These are phyloP conservation scores for Neuroscelio doddi DNA, from an alignment of 2,888 invertebrate genomes.

Conservation along the genomic window DNA sequence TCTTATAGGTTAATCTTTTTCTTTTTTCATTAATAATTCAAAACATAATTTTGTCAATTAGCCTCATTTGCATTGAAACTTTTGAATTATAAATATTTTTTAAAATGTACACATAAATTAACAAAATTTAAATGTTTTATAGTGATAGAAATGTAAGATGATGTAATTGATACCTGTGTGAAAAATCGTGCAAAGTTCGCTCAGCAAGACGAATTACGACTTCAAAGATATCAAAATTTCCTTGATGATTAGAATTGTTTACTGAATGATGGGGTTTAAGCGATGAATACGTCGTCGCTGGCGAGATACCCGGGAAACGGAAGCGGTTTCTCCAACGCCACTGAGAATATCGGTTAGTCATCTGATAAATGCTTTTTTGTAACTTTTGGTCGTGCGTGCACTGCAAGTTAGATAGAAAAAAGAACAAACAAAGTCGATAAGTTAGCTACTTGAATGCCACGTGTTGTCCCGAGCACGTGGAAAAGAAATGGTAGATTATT, in stretches of 20 bases:
- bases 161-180: not conserved
- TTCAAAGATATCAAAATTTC: conserved; percentile 13
- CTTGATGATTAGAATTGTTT: conserved; percentile 22
- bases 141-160: too few relatives aligned
- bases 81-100: too few relatives aligned
- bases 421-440: conserved; percentile 58
- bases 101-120: too few relatives aligned
- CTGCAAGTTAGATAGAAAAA: conserved; percentile 68
- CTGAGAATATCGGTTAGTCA: conserved; percentile 72
- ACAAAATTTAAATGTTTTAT: too few relatives aligned
- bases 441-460: conserved; percentile 58
- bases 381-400: conserved; percentile 70
- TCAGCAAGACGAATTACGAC: not conserved
- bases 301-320: conserved; percentile 63
- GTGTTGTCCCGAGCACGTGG: not conserved
- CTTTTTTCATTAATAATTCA: too few relatives aligned
- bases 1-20: too few relatives aligned
- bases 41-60: too few relatives aligned
- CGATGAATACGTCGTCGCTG: conserved; percentile 68
- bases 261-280: conserved; percentile 67
- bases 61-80: too few relatives aligned
- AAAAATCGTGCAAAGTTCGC: not conserved
- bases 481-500: too few relatives aligned
- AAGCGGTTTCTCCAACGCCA: conserved; percentile 64
- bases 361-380: conserved; percentile 72